Evolutionary conservation across 2,797 vertebrate species (phyloP).

Genomic region (Pangasius sanitwongsei): DNA sequence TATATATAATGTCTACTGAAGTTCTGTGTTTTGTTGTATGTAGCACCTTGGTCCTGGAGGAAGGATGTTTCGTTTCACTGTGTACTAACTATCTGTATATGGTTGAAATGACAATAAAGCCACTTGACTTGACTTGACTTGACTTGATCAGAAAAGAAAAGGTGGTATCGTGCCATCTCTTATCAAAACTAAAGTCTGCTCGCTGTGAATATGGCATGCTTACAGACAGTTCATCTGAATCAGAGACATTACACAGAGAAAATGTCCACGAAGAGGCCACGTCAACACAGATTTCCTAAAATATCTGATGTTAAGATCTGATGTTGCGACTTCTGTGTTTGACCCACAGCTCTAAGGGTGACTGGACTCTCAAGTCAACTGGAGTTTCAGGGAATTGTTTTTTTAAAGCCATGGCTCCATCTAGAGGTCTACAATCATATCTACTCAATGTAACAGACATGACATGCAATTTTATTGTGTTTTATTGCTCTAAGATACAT

Average conservation of each 20-base stretch:
- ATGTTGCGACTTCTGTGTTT: too few species aligned
- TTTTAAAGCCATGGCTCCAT: slow-evolving; percentile 13
- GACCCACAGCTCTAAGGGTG: not conserved
- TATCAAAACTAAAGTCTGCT: not conserved
- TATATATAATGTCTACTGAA: too few species aligned
- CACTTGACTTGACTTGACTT: too few species aligned
- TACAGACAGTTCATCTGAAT: not conserved
- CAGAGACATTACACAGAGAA: not conserved
- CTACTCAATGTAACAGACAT: not conserved
- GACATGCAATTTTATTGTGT: not conserved
- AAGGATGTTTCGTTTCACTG: too few species aligned
- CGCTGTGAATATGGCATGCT: not conserved
- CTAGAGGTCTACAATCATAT: slow-evolving; percentile 13
- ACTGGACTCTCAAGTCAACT: not conserved
- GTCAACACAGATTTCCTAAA: not conserved
- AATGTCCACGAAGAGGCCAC: not conserved
- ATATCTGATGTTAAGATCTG: not conserved
- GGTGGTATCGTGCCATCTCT: not conserved
- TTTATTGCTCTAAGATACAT: not conserved
- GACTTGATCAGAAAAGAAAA: not conserved
- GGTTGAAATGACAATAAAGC: too few species aligned
- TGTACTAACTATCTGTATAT: too few species aligned
- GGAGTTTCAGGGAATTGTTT: not conserved
- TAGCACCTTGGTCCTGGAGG: too few species aligned
- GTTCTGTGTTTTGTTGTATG: too few species aligned